A percentile compares a stretch with the other conserved stretches of the same genome.
phyloP scores from a whole-genome alignment of 2,113 vertebrate genomes.

The Gymnocephalus cernua region DNA sequence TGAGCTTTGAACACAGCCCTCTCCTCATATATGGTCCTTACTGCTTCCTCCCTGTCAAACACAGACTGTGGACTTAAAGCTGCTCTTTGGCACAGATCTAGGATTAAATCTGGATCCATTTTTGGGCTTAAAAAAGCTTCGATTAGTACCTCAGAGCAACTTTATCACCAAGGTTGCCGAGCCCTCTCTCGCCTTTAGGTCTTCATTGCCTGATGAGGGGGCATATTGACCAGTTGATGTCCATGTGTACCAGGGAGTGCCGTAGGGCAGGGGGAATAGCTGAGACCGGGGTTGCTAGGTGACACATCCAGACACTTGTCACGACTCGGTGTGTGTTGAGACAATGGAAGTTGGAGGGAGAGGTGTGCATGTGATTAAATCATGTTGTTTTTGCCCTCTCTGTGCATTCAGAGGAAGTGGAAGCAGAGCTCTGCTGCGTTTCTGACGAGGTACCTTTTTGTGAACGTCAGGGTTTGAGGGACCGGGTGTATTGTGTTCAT shows the following conservation, averaged over 20 bases:
- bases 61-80: constrained; percentile 56
- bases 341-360: constrained; percentile 35
- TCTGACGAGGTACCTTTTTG: neutral
- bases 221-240: constrained; percentile 49
- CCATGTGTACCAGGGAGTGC: constrained; percentile 39
- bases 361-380: constrained; percentile 3
- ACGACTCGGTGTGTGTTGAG: constrained; percentile 49
- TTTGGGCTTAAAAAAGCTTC: constrained; percentile 44
- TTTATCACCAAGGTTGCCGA: constrained; percentile 51
- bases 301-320: constrained; percentile 67
- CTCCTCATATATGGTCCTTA: constrained; percentile 63
- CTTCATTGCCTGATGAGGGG: constrained; percentile 52
- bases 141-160: constrained; percentile 43
- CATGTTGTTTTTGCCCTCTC: constrained; percentile 34
- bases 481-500: constrained; percentile 38
- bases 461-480: constrained; percentile 53
- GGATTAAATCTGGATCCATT: constrained; percentile 58
- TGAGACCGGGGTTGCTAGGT: constrained; percentile 82
- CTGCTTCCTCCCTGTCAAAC: constrained; percentile 60
- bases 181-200: constrained; percentile 53
- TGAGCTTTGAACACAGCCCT: constrained; percentile 78
- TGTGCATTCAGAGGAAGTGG: constrained; percentile 5
- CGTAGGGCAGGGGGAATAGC: constrained; percentile 60
- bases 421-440: constrained; percentile 19
- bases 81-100: constrained; percentile 58